Base-by-base conservation (phyloP, 2,113 vertebrate species). In the Argyrosomus japonicus region DNA sequence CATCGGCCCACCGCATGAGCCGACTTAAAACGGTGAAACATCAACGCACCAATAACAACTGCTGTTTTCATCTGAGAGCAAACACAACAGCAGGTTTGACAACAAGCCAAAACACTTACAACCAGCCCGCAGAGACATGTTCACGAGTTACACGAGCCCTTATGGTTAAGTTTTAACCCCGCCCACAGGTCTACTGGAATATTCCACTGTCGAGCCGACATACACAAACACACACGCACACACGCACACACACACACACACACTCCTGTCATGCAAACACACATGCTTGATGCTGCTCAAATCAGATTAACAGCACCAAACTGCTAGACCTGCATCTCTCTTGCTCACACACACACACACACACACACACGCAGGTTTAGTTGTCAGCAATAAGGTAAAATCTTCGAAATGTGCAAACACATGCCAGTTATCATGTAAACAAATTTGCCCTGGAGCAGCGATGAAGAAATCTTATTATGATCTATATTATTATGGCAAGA, bases 191-290 rank as follows among this genome's bases (percentile, higher is more conserved):
- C 21, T 60, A 23, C 21, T 81, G 91, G 75, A 87, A 91, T 88
- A 90, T 92, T 89, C 87, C 83, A 89, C 81, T 68, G 64, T 25
- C 43, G 10, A 72, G 48, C 45, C 1, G 3, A 65, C 43, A 29
- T 6, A 56, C 61, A 14, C 11, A 19, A 5, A 19, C 17, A 27
- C 36, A 25, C 60, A 54, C 47, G 48, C 43, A 32, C 56, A 27
- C 11, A 8, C 60, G 53, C 63, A 45, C 47, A 54, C 43, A 32
- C 56, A 27, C 11, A 8, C 60, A 60, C 63, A 45, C 47, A 73
- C 45, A 6, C n/a, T 36, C 32, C 32, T 7, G 6, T 36, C 32
- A 6, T 36, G 6, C 6, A 36, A 36, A 53, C 29, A 64, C 81
- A 62, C 27, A 75, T 13, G 68, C 40, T 69, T 29, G 50, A 62